These are phyloP conservation scores for Oxyteleia sp. DNA, from an alignment of 2,888 invertebrate genomes.

Conservation along the genomic window DNA sequence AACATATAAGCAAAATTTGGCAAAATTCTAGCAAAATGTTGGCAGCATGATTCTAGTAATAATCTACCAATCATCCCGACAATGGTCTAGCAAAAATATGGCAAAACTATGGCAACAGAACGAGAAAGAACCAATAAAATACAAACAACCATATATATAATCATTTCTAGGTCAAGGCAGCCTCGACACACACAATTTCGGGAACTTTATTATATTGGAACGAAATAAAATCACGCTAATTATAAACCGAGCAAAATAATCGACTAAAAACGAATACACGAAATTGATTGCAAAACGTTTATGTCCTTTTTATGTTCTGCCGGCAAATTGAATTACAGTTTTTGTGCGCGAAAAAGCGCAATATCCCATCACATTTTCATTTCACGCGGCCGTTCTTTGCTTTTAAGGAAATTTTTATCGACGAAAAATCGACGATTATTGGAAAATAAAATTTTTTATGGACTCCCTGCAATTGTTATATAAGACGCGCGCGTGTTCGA, in stretches of 20 bases:
- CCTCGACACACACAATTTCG: not conserved
- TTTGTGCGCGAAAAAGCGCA: not conserved
- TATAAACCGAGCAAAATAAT: not conserved
- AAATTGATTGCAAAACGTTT: not conserved
- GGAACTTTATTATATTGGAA: not conserved
- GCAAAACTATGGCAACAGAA: no score
- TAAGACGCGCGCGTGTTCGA: conserved; percentile 9
- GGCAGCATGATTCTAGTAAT: no score
- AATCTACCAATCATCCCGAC: no score
- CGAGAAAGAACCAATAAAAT: no score
- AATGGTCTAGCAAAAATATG: no score
- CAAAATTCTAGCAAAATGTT: no score
- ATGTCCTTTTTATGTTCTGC: not conserved
- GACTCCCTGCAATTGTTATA: conserved; percentile 13
- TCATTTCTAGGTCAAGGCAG: not conserved
- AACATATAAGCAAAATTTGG: no score
- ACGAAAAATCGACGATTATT: not conserved
- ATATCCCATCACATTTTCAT: not conserved
- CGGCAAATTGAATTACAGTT: not conserved
- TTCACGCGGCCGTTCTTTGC: not conserved
- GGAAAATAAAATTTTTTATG: not conserved
- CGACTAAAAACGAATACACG: not conserved
- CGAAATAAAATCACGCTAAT: not conserved
- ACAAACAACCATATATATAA: not conserved
- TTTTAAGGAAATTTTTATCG: not conserved